Evolutionary conservation across 2,888 invertebrate species (phyloP).

Genomic region (Ariolimax columbianus): DNA sequence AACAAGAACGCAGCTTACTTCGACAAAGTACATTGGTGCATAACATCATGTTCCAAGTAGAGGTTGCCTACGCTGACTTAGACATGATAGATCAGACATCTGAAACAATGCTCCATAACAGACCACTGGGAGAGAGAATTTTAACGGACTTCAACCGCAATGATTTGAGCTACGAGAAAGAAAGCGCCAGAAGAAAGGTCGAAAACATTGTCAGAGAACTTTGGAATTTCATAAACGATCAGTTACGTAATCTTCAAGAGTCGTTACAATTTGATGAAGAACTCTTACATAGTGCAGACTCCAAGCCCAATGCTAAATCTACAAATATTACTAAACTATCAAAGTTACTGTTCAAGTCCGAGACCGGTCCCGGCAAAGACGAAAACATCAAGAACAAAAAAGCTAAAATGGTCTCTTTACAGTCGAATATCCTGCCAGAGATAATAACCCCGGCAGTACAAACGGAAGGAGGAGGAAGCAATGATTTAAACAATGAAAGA

Average conservation of each 20-base stretch:
- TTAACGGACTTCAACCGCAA: background rate
- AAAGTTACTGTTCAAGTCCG: too few relatives aligned
- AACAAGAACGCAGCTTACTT: background rate
- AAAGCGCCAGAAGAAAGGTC: background rate
- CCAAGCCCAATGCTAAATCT: too few relatives aligned
- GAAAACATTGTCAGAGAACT: conserved; percentile 27
- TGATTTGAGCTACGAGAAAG: conserved; percentile 3
- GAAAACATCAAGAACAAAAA: too few relatives aligned
- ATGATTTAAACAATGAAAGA: background rate
- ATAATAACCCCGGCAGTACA: too few relatives aligned
- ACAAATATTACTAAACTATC: too few relatives aligned
- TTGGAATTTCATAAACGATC: conserved; percentile 12
- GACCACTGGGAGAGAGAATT: background rate
- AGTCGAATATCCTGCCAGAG: too few relatives aligned
- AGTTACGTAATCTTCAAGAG: background rate
- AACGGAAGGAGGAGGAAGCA: background rate
- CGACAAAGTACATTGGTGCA: background rate
- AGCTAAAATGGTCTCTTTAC: too few relatives aligned
- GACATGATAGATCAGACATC: background rate
- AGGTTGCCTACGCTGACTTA: background rate
- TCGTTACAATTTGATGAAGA: too few relatives aligned
- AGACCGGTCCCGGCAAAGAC: too few relatives aligned
- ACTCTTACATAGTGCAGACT: too few relatives aligned
- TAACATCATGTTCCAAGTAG: background rate
- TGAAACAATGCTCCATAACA: background rate